phyloP scores from a whole-genome alignment of 1,140 invertebrate genomes.

The Manduca sexta region DNA sequence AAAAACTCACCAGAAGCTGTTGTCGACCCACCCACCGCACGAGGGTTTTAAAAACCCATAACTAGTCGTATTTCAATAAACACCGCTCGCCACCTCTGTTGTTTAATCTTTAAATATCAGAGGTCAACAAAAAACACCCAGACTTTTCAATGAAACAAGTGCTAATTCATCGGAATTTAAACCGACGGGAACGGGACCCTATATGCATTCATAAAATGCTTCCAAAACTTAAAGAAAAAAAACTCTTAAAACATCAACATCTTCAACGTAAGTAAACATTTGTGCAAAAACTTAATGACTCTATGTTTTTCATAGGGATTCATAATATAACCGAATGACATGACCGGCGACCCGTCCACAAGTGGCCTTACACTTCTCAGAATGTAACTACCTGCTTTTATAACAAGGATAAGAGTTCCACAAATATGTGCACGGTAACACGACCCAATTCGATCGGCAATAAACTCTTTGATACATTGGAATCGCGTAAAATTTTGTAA shows the following conservation, averaged over 20 bases:
- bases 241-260: background rate
- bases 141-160: slow-evolving; percentile 22
- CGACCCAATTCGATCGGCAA: slow-evolving; percentile 52
- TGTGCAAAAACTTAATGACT: slow-evolving; percentile 42
- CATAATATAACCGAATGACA: slow-evolving; percentile 40
- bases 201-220: background rate
- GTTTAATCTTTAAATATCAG: slow-evolving; percentile 16
- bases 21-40: slow-evolving; percentile 17
- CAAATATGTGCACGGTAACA: slow-evolving; percentile 38
- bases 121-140: slow-evolving; percentile 18
- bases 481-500: slow-evolving; percentile 36
- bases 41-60: slow-evolving; percentile 20
- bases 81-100: slow-evolving; percentile 25
- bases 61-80: slow-evolving; percentile 28
- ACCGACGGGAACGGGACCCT: slow-evolving; percentile 11
- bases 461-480: slow-evolving; percentile 23
- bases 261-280: slow-evolving; percentile 29
- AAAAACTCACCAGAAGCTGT: background rate
- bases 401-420: slow-evolving; percentile 40
- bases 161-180: slow-evolving; percentile 17
- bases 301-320: slow-evolving; percentile 24
- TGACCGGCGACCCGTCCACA: slow-evolving; percentile 25
- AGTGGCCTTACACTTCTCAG: slow-evolving; percentile 41
- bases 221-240: background rate
- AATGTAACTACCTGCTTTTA: slow-evolving; percentile 62